Evolutionary conservation across 2,888 invertebrate species (phyloP).

Genomic region (Mimumesa dahlbomi): DNA sequence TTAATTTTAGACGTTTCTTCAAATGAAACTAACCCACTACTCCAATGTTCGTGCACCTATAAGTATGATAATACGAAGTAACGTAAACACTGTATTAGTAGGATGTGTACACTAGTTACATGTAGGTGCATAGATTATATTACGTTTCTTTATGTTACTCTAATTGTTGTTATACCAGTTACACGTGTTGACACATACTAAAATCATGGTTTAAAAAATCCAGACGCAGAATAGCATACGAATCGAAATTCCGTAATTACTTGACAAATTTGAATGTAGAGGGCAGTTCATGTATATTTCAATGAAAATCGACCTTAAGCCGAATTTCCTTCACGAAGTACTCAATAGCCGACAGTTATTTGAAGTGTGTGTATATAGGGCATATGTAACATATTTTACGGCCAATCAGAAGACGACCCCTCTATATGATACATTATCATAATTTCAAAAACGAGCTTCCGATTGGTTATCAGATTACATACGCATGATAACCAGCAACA

Average conservation of each 20-base stretch:
- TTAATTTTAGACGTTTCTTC: conserved; percentile 24
- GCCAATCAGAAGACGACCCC: background rate
- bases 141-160: background rate
- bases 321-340: background rate
- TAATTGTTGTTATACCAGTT: background rate
- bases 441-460: conserved; percentile 27
- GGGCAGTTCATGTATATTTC: background rate
- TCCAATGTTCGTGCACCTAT: too few species aligned
- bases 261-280: background rate
- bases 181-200: conserved; percentile 31
- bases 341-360: background rate
- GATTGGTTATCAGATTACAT: conserved; percentile 24
- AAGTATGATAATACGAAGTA: background rate
- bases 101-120: background rate
- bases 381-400: too few species aligned
- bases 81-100: too few species aligned
- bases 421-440: background rate
- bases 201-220: conserved; percentile 21
- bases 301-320: conserved; percentile 28
- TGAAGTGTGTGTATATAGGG: too few species aligned
- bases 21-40: background rate
- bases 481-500: background rate
- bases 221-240: conserved; percentile 10
- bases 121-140: background rate
- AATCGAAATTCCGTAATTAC: background rate